Percentiles rank a stretch among this genome's conserved stretches.
Evolutionary conservation across 2,888 invertebrate species (phyloP).

Genomic region (Argynnis bischoffii): DNA sequence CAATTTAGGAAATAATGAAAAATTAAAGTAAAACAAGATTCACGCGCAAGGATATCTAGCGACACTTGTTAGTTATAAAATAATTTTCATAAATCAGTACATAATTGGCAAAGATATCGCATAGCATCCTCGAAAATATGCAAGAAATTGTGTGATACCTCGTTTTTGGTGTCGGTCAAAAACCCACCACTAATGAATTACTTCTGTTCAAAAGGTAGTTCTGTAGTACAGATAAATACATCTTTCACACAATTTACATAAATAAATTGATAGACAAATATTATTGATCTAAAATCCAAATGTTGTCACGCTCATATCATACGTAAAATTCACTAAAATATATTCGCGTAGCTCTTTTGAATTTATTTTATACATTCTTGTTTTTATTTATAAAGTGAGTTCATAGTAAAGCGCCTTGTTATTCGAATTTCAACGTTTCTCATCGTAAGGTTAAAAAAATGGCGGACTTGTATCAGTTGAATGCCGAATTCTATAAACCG

Average conservation of each 20-base stretch:
- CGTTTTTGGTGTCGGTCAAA: too few relatives aligned
- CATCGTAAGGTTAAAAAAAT: constrained; percentile 23
- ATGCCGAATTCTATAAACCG: constrained; percentile 37
- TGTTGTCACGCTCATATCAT: neutral
- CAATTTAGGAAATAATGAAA: too few relatives aligned
- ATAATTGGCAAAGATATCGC: too few relatives aligned
- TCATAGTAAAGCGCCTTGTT: neutral
- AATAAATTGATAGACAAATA: neutral
- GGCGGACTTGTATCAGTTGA: constrained; percentile 28
- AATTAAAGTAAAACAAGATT: too few relatives aligned
- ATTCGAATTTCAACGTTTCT: neutral
- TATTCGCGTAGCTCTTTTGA: neutral
- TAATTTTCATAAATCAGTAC: too few relatives aligned
- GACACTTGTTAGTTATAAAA: too few relatives aligned
- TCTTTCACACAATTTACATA: neutral
- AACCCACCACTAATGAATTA: too few relatives aligned
- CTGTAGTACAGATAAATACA: too few relatives aligned
- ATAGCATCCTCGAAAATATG: too few relatives aligned
- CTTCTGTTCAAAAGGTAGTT: too few relatives aligned
- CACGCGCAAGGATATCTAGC: too few relatives aligned
- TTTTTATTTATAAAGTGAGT: neutral
- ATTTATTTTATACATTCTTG: neutral
- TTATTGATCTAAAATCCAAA: neutral
- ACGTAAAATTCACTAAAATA: neutral
- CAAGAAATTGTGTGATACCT: too few relatives aligned